Evolutionary conservation across 1,140 invertebrate genomes (phyloP).

Genomic region (Cydia strobilella): DNA sequence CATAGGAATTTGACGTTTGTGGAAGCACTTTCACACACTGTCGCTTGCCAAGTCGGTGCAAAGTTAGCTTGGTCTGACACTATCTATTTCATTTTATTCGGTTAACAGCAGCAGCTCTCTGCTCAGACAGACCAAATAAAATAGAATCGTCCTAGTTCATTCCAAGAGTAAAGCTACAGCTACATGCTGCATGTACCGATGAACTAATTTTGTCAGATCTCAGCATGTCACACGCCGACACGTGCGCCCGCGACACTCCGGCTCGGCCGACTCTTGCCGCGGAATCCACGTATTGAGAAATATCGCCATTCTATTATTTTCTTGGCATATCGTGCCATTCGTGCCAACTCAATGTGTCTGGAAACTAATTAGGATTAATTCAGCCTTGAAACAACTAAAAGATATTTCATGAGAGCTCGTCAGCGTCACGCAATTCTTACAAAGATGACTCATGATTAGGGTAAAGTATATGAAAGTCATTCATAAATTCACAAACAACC

Average conservation of each 20-base stretch:
- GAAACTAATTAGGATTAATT: conserved; percentile 43
- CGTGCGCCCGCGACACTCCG: conserved; percentile 4
- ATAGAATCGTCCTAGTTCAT: background rate
- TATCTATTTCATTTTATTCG: no score
- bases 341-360: conserved; percentile 39
- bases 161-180: conserved; percentile 6
- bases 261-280: background rate
- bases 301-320: conserved; percentile 37
- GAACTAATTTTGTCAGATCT: conserved; percentile 21
- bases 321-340: conserved; percentile 34
- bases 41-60: no score
- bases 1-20: no score
- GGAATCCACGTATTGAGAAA: conserved; percentile 27
- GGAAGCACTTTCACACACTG: no score
- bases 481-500: conserved; percentile 54
- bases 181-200: background rate
- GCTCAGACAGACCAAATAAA: background rate
- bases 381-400: conserved; percentile 55
- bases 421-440: conserved; percentile 61
- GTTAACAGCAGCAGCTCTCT: no score
- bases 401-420: conserved; percentile 48
- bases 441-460: conserved; percentile 64
- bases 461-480: conserved; percentile 62
- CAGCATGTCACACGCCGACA: conserved; percentile 2
- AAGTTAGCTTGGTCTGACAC: no score